These are phyloP conservation scores for Leptonema lineaticorne DNA, from an alignment of 1,140 invertebrate species.

Conservation along the genomic window DNA sequence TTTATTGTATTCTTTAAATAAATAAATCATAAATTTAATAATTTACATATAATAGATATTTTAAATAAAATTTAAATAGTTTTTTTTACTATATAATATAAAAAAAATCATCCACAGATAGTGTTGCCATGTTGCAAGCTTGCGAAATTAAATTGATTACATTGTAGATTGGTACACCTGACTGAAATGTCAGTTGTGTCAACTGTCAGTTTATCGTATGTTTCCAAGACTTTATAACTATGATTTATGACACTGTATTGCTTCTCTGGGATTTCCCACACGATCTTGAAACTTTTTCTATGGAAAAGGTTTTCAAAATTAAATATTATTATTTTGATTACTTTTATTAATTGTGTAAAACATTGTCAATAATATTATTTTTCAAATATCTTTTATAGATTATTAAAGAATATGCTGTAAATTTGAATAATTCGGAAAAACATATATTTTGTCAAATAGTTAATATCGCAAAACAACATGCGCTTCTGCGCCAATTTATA, in stretches of 20 bases:
- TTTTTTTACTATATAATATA: too few species aligned
- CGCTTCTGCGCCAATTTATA: slow-evolving; percentile 30
- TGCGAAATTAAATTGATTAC: too few species aligned
- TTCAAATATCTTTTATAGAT: slow-evolving; percentile 22
- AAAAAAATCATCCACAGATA: too few species aligned
- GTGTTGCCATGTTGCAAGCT: too few species aligned
- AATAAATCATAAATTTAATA: too few species aligned
- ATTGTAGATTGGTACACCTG: too few species aligned
- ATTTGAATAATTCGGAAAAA: slow-evolving; percentile 29
- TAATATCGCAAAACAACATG: slow-evolving; percentile 36
- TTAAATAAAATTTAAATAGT: too few species aligned
- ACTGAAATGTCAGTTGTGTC: too few species aligned
- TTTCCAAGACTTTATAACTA: too few species aligned
- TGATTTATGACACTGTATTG: slow-evolving; percentile 54
- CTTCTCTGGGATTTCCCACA: slow-evolving; percentile 52
- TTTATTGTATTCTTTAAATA: too few species aligned
- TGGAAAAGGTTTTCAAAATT: slow-evolving; percentile 21
- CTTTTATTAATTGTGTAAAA: background rate
- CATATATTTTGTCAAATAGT: slow-evolving; percentile 31
- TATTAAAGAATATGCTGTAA: slow-evolving; percentile 25
- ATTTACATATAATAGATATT: too few species aligned
- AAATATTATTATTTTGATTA: background rate
- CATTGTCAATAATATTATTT: background rate
- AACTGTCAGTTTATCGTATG: too few species aligned
- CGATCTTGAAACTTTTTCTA: slow-evolving; percentile 34